Conservation (phyloP, 1,140 invertebrate genomes). For the Zaprionus vittiger region DNA sequence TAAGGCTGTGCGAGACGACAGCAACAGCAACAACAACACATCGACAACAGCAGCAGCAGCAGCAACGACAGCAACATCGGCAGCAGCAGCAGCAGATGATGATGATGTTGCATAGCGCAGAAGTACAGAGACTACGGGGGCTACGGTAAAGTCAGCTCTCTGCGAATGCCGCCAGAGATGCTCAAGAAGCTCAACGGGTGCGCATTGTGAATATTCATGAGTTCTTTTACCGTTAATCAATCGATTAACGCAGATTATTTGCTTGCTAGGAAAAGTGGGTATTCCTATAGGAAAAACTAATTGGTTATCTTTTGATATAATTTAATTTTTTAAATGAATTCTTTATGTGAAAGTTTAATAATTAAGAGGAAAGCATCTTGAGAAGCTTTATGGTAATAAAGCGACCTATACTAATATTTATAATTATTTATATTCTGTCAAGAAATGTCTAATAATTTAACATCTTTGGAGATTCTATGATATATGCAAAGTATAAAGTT, state of each 20-base stretch:
- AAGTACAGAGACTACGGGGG: conserved; percentile 38
- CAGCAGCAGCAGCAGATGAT: conserved; percentile 32
- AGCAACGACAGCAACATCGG: conserved; percentile 5
- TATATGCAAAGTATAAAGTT: neutral
- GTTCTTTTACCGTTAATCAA: neutral
- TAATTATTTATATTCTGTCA: no score
- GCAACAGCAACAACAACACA: conserved; percentile 28
- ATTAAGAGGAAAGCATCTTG: neutral
- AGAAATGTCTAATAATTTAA: no score
- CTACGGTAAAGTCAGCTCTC: conserved; percentile 30
- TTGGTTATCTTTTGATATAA: neutral
- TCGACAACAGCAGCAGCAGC: conserved; percentile 14
- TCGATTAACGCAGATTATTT: neutral
- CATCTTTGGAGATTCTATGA: neutral
- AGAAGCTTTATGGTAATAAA: no score
- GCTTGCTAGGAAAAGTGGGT: neutral
- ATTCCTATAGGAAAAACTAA: neutral
- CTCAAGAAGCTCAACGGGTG: conserved; percentile 17
- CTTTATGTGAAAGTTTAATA: neutral
- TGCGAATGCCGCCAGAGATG: conserved; percentile 31
- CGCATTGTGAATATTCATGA: conserved; percentile 19
- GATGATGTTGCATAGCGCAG: conserved; percentile 22
- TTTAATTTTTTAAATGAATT: neutral
- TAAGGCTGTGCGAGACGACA: conserved; percentile 9
- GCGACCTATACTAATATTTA: no score